Evolutionary conservation across 2,113 vertebrate genomes (phyloP).

Genomic region (Chaetura pelagica): DNA sequence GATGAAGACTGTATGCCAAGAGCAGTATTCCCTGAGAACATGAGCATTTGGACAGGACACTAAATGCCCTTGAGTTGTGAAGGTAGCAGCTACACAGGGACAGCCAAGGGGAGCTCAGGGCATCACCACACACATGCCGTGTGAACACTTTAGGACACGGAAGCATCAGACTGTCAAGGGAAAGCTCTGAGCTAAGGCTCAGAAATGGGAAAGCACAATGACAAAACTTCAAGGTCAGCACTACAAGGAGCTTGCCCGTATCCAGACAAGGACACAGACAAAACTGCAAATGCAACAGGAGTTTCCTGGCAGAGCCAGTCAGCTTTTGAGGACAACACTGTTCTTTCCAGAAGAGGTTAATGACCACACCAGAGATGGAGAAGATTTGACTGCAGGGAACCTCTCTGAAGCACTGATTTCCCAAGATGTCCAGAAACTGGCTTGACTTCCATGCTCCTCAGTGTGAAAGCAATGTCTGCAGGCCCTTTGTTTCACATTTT

Average conservation of each 20-base stretch:
- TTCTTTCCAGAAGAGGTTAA: background rate
- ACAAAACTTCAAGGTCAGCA: background rate
- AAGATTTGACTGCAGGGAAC: background rate
- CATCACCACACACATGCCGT: accelerated
- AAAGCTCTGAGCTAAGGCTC: background rate
- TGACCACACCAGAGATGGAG: background rate
- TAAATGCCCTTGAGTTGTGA: background rate
- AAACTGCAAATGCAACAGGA: background rate
- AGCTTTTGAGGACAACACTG: background rate
- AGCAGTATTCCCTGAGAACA: background rate
- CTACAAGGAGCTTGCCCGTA: background rate
- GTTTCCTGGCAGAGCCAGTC: background rate
- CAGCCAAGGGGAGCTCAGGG: background rate
- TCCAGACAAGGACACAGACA: background rate
- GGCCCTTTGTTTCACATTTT: background rate
- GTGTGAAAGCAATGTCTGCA: background rate
- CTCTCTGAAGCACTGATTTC: background rate
- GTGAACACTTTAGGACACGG: background rate
- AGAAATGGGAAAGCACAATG: background rate
- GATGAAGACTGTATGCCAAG: background rate
- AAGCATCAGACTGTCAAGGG: background rate
- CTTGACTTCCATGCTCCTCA: background rate
- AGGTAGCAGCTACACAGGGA: background rate
- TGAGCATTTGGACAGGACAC: background rate
- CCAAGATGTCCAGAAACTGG: background rate